Base-by-base conservation (phyloP, 37 sponge, comb jelly and placozoan species). In the Chondrilla cf. caribensis region DNA sequence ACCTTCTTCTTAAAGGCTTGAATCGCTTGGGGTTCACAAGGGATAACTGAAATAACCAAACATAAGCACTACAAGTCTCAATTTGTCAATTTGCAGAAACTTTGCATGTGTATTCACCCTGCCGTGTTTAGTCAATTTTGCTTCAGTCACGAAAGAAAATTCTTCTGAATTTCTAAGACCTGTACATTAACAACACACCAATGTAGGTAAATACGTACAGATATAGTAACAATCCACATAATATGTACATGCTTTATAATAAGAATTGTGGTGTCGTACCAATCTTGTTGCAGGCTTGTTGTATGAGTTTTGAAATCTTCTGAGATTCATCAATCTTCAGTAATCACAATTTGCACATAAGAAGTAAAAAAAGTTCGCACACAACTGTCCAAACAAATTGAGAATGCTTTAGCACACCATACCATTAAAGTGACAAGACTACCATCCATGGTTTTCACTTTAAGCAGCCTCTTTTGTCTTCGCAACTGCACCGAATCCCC, bases 71-170 rank as follows among this genome's bases (percentile, higher is more conserved):
- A 14, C 51, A 47, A 47, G 51, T n/a, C n/a, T n/a, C n/a, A n/a
- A n/a, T n/a, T n/a, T n/a, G n/a, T n/a, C n/a, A n/a, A n/a, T n/a
- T n/a, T n/a, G n/a, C n/a, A n/a, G n/a, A n/a, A n/a, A n/a, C n/a
- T n/a, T n/a, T n/a, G n/a, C n/a, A n/a, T n/a, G 51, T 6, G 51
- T 14, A 47, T 35, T 77, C 28, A 54, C 57, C 57, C 57, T 9
- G 26, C 78, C 36, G 28, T 37, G 54, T 28, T 77, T 54, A 21
- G 29, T 38, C 57, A 54, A 0, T 51, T 77, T 35, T 77, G 29
- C 51, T 77, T 77, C 78, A 22, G 57, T 54, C 17, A 77, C 78
- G 38, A 77, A 54, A 9, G 78, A 28, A 77, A 77, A 77, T 47
- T 77, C 78, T 18, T 77, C 78, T 2, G 78, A 77, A 36, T 35